Percentiles rank a stretch among this genome's conserved stretches.
Conservation (phyloP, 2,888 invertebrate species). For the Zaprionus bogoriensis region DNA sequence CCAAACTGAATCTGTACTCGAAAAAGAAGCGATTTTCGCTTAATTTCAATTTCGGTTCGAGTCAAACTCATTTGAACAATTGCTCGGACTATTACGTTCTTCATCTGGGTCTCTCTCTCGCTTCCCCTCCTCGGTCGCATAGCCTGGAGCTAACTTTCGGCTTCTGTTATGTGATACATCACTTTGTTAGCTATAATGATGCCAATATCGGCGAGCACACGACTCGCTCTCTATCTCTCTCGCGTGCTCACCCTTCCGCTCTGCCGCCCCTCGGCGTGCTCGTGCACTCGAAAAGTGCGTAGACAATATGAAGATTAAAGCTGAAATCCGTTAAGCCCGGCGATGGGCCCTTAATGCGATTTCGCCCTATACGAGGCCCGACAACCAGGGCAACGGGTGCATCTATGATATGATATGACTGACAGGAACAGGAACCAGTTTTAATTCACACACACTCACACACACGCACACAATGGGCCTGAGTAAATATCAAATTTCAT, state of each 20-base stretch:
- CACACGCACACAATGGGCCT: too few species aligned
- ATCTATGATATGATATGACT: conserved; percentile 16
- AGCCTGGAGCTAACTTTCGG: conserved; percentile 52
- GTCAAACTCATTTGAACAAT: too few species aligned
- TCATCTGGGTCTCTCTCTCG: not conserved
- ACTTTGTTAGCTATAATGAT: conserved; percentile 49
- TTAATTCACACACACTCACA: conserved; percentile 29
- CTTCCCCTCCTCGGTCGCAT: not conserved
- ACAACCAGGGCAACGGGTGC: conserved; percentile 38
- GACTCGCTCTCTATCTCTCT: conserved; percentile 10
- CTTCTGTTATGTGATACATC: conserved; percentile 55
- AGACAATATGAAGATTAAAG: conserved; percentile 72
- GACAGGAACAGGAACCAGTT: conserved; percentile 60
- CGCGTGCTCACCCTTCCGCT: not conserved
- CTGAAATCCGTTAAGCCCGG: conserved; percentile 70
- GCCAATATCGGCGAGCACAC: conserved; percentile 52
- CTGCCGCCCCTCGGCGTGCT: not conserved
- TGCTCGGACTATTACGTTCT: not conserved
- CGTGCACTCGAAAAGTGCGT: conserved; percentile 51
- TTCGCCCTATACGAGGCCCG: conserved; percentile 47
- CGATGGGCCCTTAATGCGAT: conserved; percentile 65
- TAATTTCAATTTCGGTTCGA: too few species aligned
- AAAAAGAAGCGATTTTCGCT: too few species aligned
- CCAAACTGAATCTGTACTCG: too few species aligned
- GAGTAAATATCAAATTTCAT: conserved; percentile 67